phyloP scores from a whole-genome alignment of 2,797 vertebrate species.

The Brotula barbata region DNA sequence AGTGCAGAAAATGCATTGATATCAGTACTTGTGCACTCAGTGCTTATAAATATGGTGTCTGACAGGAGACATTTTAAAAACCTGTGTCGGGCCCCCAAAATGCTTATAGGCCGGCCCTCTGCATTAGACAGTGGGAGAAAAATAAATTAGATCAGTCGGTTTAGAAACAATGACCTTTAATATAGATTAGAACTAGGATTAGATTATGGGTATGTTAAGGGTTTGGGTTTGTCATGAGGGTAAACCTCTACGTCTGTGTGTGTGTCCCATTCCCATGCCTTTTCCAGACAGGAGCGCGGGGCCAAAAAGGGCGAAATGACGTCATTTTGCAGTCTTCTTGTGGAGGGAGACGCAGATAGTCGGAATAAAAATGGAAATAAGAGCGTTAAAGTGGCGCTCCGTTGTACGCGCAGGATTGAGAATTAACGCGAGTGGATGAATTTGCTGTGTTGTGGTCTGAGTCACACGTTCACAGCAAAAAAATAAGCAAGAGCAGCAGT shows the following conservation, averaged over 20 bases:
- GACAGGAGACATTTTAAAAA: too few relatives aligned
- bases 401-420: background rate
- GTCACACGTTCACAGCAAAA: conserved; percentile 58
- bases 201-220: too few relatives aligned
- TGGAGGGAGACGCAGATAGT: conserved; percentile 5
- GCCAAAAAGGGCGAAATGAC: conserved; percentile 66
- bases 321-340: conserved; percentile 81
- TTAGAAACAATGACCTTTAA: too few relatives aligned
- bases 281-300: conserved; percentile 31
- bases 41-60: too few relatives aligned
- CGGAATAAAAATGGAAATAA: background rate
- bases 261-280: conserved; percentile 27
- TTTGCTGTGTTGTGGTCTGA: conserved; percentile 49
- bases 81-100: too few relatives aligned
- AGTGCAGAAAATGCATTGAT: too few relatives aligned
- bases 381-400: background rate
- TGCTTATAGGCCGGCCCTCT: too few relatives aligned
- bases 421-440: conserved; percentile 41
- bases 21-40: too few relatives aligned
- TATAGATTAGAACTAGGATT: too few relatives aligned
- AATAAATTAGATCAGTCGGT: too few relatives aligned
- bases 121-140: too few relatives aligned
- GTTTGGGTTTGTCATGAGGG: too few relatives aligned
- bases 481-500: conserved; percentile 65
- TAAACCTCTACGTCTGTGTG: background rate